Base-by-base conservation (phyloP, 2,888 invertebrate genomes). In the Bellardia pandia region DNA sequence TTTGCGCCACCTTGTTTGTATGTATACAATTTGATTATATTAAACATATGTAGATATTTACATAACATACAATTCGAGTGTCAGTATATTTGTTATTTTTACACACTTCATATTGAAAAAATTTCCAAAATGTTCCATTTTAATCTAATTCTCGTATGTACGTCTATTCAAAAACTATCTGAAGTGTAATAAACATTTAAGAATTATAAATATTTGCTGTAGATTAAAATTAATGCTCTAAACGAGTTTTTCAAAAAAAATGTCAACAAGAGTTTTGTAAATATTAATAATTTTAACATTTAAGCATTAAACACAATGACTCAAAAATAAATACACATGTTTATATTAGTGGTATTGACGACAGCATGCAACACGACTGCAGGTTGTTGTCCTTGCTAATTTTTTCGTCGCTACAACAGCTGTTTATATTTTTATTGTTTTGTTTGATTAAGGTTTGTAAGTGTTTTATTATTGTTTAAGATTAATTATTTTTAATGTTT, bases 221-320 rank as follows among this genome's bases (percentile, higher is more conserved):
- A 30, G 58, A 58, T 58, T 62, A 37, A 60, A 60, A 14, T 62
- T 7, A 37, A 8, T 14, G 8, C 3, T 62, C n/a, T 62, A 37
- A n/a, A 60, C 60, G 0, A 56, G 13, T 14, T 60, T 60, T 62
- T 62, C 14, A 33, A n/a, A n/a, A 62, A 62, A 62, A n/a, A n/a
- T 62, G n/a, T 60, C 60, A 60, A 60, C 60, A 60, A 30, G 23
- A 33, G 30, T 14, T 60, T 60, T 30, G 33, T 33, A 45, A 45
- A 45, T 45, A 45, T 45, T 56, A 23, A 9, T 56, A 56, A 9
- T 56, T 23, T 23, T 23, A 56, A 6, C 1, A 5, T 53, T 53
- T 23, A 23, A 23, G 23, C 23, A 23, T 23, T 23, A 23, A 23
- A 23, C 23, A 23, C 23, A 23, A 23, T 23, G 1, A 1, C 23